phyloP scores from a whole-genome alignment of 2,113 vertebrate genomes.

The Bambusicola thoracicus region DNA sequence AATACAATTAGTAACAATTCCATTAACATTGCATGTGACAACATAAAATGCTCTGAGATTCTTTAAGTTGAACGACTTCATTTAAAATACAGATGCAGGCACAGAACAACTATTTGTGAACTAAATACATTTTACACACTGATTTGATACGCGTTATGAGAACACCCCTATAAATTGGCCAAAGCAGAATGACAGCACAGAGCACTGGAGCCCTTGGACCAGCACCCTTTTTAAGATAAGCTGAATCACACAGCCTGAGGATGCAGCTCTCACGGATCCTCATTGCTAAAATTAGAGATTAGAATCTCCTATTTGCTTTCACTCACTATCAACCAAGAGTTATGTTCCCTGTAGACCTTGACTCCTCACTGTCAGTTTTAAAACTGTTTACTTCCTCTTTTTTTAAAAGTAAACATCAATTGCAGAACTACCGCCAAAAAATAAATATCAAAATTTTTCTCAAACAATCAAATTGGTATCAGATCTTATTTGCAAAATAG shows the following conservation, averaged over 20 bases:
- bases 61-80: background rate
- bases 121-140: rapidly evolving
- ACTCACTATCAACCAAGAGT: background rate
- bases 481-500: conserved; percentile 7
- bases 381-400: background rate
- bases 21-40: background rate
- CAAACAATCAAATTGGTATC: background rate
- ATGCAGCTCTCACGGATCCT: background rate
- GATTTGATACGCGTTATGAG: rapidly evolving
- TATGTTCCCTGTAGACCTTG: background rate
- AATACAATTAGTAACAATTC: background rate
- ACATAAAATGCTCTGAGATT: background rate
- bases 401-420: background rate
- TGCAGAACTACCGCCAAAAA: background rate
- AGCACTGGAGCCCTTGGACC: background rate
- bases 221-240: background rate
- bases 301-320: background rate
- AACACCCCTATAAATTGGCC: background rate
- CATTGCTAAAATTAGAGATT: background rate
- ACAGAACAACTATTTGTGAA: background rate
- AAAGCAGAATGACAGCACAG: background rate
- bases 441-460: background rate
- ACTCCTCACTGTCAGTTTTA: background rate
- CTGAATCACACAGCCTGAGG: background rate
- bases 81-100: rapidly evolving